Base-by-base conservation (phyloP, 2,797 vertebrate species). In the Urophycis tenuis region DNA sequence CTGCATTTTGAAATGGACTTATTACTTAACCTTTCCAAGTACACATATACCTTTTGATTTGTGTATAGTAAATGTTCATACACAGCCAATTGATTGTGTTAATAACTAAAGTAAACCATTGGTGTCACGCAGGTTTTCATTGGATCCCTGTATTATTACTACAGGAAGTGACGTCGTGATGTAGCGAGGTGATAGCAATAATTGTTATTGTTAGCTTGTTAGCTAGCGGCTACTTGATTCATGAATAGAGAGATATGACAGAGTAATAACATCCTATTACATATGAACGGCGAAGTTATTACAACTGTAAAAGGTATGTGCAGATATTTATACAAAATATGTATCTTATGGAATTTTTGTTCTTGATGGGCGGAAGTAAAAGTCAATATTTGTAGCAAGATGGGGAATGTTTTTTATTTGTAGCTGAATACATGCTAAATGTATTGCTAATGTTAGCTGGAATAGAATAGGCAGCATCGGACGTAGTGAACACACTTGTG, bases 141-240 rank as follows among this genome's bases (percentile, higher is more conserved):
- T 22, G 19, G 69, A 15, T 19, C 69, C 31, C 69, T 36, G 15
- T 12, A 22, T 72, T 34, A 71, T 39, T 60, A 53, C 19, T 75
- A 0, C 78, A 86, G 91, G 91, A 90, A 91, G 80, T 89, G 84
- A 91, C 90, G 90, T 74, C 70, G 7, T 0, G 0, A 0, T 0
- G 1, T 1, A 84, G 74, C 11, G 73, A 73, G 49, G 32, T 53
- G 11, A 77, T 22, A 12, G 78, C 67, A 15, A 82, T 91, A 91
- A 92, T 93, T 92, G 92, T 94, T 94, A 93, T 93, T 94, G 93
- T 93, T 93, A 92, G 90, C 88, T 92, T 91, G 89, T 91, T 90
- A 91, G 86, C 89, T 90, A 89, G 85, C 89, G 75, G 84, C 35
- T 45, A 79, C 30, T 33, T 22, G 80, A 74, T 77, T 71, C 75